Evolutionary conservation across 2,797 vertebrate species (phyloP), one percentile per base, ranked within the genome.

Genomic region (Sarcoramphus papa): DNA sequence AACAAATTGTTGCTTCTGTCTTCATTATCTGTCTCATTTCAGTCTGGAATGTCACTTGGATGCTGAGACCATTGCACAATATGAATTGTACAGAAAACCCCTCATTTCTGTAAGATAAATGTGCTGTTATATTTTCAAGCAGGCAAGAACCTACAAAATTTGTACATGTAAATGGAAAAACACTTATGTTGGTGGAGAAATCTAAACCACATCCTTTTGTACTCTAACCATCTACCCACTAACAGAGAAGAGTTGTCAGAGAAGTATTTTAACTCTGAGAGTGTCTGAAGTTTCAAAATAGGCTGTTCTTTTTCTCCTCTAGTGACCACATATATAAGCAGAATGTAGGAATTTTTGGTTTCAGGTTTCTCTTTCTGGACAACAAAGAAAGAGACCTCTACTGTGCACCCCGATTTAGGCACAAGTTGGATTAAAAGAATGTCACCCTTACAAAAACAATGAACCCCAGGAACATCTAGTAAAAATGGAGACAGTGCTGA

Each of bases 1-100:
- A 94, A 68, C 21, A 79, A 88, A 60, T 15, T 74, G 20, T 85
- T 93, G n/a, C 20, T 83, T 89, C 87, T 96, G 59, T 73, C 95
- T 91, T 94, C 23, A 14, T 85, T 89, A 91, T 91, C 25, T 40
- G 5, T 83, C 43, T 51, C 22, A 24, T 77, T 92, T 81, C 53
- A 60, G 33, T 45, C 54, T 79, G 54, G 30, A 89, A 87, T 48
- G 18, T 60, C 37, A 76, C 40, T 92, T 84, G n/a, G n/a, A 91
- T 77, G 30, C 41, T 37, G 35, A 91, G 85, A 92, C 64, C 53
- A 68, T 60, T 91, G 30, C 64, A 80, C 41, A 88, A 33, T 59
- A 78, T 6, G 14, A 19, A 64, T 64, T 57, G 13, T 37, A 73
- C 30, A 48, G 67, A 91, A 85, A 45, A 0, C 0, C 20, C 2